phyloP scores from a whole-genome alignment of 2,797 vertebrate genomes.

The Mormyrops boulengeri region DNA sequence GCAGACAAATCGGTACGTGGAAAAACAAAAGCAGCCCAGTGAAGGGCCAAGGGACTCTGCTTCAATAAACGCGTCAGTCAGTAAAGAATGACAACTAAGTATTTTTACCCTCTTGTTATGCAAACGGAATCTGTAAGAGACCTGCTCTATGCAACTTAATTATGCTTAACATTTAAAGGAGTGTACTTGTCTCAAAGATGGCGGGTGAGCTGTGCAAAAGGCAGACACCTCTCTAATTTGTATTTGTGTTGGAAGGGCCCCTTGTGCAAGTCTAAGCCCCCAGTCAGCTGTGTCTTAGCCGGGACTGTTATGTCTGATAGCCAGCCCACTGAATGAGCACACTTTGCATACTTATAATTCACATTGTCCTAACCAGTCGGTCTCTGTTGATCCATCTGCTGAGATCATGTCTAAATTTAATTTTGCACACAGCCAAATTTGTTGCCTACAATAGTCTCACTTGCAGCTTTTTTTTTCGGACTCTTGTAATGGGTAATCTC shows the following conservation, averaged over 20 bases:
- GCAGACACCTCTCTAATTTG: slow-evolving; percentile 4
- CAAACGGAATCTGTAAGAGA: slow-evolving; percentile 53
- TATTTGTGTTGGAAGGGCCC: slow-evolving; percentile 6
- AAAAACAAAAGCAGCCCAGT: not conserved
- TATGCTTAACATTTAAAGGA: slow-evolving; percentile 38
- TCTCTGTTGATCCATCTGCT: not conserved
- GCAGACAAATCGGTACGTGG: not conserved
- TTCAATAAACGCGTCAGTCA: slow-evolving; percentile 11
- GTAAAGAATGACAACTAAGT: slow-evolving; percentile 41
- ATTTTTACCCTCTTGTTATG: slow-evolving; percentile 51
- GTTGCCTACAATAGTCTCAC: slow-evolving; percentile 1
- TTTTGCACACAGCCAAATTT: not conserved
- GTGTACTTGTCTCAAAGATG: slow-evolving; percentile 15
- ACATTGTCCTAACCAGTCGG: not conserved
- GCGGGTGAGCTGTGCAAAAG: slow-evolving; percentile 15
- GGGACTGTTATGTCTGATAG: not conserved
- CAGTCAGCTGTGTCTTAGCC: not conserved
- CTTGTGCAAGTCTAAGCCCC: not conserved
- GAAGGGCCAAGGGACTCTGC: not conserved
- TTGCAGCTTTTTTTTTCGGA: not conserved
- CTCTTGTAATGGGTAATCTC: not conserved
- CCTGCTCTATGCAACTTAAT: slow-evolving; percentile 60
- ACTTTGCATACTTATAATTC: not conserved
- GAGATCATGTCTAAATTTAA: not conserved
- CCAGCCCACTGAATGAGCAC: not conserved